phyloP scores from a whole-genome alignment of 2,888 invertebrate species.

The Sepiola atlantica region DNA sequence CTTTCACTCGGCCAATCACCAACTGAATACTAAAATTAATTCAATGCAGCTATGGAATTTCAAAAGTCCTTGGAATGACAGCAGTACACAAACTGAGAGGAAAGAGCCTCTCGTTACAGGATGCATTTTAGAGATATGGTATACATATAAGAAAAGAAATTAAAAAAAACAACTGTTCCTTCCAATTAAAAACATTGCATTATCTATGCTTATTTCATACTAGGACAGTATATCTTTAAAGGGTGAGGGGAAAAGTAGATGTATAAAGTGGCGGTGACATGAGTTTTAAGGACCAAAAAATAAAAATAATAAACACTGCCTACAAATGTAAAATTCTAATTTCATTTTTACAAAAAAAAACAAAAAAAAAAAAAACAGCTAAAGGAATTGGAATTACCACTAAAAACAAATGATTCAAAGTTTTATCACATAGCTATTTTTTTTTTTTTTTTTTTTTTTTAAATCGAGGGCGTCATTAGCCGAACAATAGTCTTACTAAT shows the following conservation, averaged over 20 bases:
- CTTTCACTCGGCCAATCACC: neutral
- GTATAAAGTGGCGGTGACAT: neutral
- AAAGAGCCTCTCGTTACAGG: neutral
- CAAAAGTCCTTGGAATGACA: neutral
- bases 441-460: neutral
- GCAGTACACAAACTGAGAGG: neutral
- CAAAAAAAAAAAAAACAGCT: neutral
- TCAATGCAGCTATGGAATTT: neutral
- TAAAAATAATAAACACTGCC: neutral
- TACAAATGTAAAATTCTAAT: neutral
- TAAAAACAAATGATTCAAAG: neutral
- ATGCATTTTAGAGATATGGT: neutral
- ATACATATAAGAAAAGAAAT: neutral
- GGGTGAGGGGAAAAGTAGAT: neutral
- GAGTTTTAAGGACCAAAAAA: neutral
- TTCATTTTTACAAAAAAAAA: neutral
- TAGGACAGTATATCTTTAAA: neutral
- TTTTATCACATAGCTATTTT: neutral
- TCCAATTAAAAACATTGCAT: neutral
- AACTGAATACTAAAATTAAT: neutral
- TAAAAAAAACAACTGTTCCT: neutral
- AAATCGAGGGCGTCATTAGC: neutral
- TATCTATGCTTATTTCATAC: neutral
- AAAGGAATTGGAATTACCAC: neutral
- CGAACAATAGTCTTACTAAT: neutral